Percentiles rank a stretch among this genome's conserved stretches.
These are phyloP conservation scores for Chloropsis hardwickii DNA, from an alignment of 2,113 vertebrate species.

Conservation along the genomic window DNA sequence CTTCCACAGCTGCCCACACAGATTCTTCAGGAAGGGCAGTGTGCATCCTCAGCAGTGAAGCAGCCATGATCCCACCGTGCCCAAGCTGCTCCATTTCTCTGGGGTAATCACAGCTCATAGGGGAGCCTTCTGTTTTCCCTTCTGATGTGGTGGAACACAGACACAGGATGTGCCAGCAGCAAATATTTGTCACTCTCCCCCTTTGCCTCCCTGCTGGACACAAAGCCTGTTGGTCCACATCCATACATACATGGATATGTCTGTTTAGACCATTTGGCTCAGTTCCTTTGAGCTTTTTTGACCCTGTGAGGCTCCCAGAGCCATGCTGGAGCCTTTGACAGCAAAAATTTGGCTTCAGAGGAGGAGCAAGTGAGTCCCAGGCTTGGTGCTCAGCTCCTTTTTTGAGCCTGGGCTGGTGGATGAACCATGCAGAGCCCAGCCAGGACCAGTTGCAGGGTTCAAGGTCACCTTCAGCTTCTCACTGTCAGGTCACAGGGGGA, in stretches of 20 bases:
- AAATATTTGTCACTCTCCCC: background rate
- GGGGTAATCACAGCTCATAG: background rate
- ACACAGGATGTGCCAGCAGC: background rate
- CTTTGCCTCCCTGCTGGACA: background rate
- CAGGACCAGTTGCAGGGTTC: background rate
- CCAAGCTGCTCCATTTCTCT: background rate
- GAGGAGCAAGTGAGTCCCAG: background rate
- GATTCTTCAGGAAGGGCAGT: background rate
- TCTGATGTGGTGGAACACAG: fast-evolving
- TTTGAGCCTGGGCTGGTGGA: background rate
- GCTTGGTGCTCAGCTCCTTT: background rate
- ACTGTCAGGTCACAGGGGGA: background rate
- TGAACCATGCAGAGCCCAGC: background rate
- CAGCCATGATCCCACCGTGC: background rate
- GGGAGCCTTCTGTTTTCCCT: background rate
- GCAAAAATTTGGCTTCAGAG: background rate
- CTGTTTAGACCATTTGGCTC: background rate
- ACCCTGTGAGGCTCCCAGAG: background rate
- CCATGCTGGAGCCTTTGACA: background rate
- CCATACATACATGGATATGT: background rate
- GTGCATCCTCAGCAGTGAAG: background rate
- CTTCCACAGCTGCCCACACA: conserved; percentile 3
- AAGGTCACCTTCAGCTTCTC: background rate
- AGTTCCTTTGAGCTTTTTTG: background rate
- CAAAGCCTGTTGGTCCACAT: background rate